Conservation (phyloP, 2,888 invertebrate species). For the Lithophane socia region DNA sequence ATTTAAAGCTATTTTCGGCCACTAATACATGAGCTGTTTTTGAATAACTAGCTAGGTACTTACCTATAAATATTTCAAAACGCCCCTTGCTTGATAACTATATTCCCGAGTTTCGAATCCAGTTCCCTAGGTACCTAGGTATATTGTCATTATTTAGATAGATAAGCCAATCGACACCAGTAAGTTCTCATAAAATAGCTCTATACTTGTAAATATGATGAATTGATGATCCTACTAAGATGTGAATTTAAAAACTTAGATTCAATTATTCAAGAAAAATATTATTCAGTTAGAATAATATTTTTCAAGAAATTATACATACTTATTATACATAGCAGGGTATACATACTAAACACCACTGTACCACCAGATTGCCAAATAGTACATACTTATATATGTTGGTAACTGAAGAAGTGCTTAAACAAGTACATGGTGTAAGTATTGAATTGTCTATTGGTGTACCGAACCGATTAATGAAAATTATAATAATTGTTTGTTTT, state of each 20-base stretch:
- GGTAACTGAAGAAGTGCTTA: not conserved
- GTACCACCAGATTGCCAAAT: not conserved
- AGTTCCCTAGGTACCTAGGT: not conserved
- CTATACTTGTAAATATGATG: not conserved
- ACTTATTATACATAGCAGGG: not conserved
- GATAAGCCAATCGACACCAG: not conserved
- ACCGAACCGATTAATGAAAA: no score
- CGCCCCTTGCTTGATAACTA: not conserved
- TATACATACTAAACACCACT: not conserved
- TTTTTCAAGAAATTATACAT: not conserved
- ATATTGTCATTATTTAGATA: not conserved
- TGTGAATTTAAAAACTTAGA: not conserved
- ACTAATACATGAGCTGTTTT: not conserved
- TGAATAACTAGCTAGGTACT: not conserved
- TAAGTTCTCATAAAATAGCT: not conserved
- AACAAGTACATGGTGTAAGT: not conserved
- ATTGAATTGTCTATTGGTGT: not conserved
- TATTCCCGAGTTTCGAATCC: not conserved
- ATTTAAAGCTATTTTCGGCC: slow-evolving; percentile 13
- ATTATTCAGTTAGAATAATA: not conserved
- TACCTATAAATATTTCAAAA: not conserved
- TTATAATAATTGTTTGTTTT: not conserved
- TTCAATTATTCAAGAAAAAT: no score
- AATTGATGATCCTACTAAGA: not conserved
- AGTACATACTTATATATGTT: not conserved